Percentiles rank a stretch among this genome's conserved stretches.
phyloP scores from a whole-genome alignment of 1,140 invertebrate species.

The Myzus persicae region DNA sequence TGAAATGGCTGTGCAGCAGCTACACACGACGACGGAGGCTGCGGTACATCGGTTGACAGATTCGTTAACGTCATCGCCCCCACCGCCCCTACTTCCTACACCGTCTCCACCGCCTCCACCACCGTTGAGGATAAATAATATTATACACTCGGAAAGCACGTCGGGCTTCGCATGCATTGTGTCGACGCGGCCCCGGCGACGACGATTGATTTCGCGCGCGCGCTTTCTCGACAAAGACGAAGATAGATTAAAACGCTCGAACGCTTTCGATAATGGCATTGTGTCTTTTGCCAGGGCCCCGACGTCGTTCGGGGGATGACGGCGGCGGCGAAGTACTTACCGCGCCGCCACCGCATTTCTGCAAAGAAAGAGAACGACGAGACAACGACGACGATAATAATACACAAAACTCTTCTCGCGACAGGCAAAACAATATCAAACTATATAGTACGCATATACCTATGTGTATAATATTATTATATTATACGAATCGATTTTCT shows the following conservation, averaged over 20 bases:
- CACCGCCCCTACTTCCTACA: too few relatives aligned
- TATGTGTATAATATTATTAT: background rate
- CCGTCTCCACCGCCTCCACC: too few relatives aligned
- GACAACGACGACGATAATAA: background rate
- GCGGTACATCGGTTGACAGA: background rate
- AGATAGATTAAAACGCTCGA: conserved; percentile 45
- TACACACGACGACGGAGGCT: background rate
- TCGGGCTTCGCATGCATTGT: background rate
- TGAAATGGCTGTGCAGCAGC: background rate
- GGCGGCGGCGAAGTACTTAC: background rate
- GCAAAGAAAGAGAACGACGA: background rate
- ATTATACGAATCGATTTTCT: conserved; percentile 2
- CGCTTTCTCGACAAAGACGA: conserved; percentile 32
- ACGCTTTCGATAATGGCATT: conserved; percentile 43
- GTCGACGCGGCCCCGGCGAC: background rate
- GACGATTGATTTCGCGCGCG: conserved; percentile 23
- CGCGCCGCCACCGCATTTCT: background rate
- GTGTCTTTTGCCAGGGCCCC: background rate
- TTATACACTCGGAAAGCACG: background rate
- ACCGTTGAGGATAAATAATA: background rate
- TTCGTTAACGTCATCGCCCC: background rate
- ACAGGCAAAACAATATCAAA: background rate
- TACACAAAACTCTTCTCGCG: background rate
- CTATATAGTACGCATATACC: background rate
- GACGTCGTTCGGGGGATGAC: background rate